Base-by-base conservation (phyloP, 2,797 vertebrate genomes). In the Astyanax mexicanus region DNA sequence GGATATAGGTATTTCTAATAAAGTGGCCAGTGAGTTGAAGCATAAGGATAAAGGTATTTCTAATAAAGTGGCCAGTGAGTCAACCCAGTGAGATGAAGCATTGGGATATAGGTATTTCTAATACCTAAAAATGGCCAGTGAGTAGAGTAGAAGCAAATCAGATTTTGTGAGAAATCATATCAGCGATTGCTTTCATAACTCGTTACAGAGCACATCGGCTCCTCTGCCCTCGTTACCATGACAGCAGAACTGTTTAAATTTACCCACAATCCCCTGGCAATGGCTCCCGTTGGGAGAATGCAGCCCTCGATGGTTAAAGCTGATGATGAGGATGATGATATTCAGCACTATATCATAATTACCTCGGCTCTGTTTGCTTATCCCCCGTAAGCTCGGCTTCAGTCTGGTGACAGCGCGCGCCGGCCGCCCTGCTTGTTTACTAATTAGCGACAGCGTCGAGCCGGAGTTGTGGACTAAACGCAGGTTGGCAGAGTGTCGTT, bases 391-490 rank as follows among this genome's bases (percentile, higher is more conserved):
- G 45, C 23, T 44, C 32, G 29, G 12, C 40, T 42, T 77, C 74
- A 57, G 74, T 9, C 52, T 45, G 35, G 19, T 37, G 69, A 69
- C 58, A 67, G 60, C 49, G 27, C 49, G 27, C 58, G n/a, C n/a
- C 58, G 15, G 47, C 77, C 70, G 69, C 19, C 13, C 44, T 52
- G 54, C 29, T 69, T 57, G 15, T 64, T 38, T 65, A 66, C n/a
- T 72, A 68, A 74, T 74, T 78, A 75, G n/a, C 0, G 13, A 44
- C 42, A 49, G 64, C 68, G 72, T 71, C 67, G 72, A 35, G 45
- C 61, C 23, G 40, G n/a, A 67, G 29, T 25, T 2, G 29, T 67
- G 51, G 5, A 52, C 44, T 57, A 51, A 74, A 54, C 71, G 32
- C 47, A 51, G 45, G 25, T 54, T 38, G 19, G 23, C 37, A 40